Evolutionary conservation across 2,888 invertebrate genomes (phyloP), one percentile per base, ranked within the genome.

Genomic region (Ecdyonurus torrentis): DNA sequence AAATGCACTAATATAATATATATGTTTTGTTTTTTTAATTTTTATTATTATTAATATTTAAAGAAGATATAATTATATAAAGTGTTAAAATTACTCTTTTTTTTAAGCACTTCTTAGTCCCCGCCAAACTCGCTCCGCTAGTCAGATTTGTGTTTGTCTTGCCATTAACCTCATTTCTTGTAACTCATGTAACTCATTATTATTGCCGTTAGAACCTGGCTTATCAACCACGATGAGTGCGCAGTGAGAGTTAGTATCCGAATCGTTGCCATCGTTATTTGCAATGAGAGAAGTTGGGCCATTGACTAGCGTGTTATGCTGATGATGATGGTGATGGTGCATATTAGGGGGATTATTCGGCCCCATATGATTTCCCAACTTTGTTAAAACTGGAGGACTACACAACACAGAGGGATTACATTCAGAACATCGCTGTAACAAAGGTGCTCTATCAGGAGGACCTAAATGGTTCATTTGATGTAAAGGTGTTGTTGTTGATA

Each of bases 101-200:
- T n/a, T n/a, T 37, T 37, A 37, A 37, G 37, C 37, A 15, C 37
- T 37, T 15, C 37, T 37, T 5, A 37, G 37, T 5, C 37, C 37
- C 37, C 15, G 37, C 37, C 37, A 37, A 5, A 37, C 37, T 5
- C 68, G 67, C 58, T 66, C 65, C 66, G 69, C 69, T 70, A 70
- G 71, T 72, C 71, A 71, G 69, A 71, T 70, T 64, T 70, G 69
- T 64, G 69, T 70, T 61, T 69, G 66, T 63, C 66, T 58, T 25
- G 63, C 66, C 64, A 69, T 66, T 64, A 69, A 64, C 65, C 67
- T 65, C 58, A 70, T 67, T 61, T 70, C 68, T 58, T 68, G 69
- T 25, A 87, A 80, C 75, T 89, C 88, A 61, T 86, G 81, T 81
- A 87, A 82, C 74, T 89, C 88, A 75, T 86, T 87, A 74, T 87